Evolutionary conservation across 23 tunicate genomes (phyloP).

Genomic region (Phallusia fumigata): DNA sequence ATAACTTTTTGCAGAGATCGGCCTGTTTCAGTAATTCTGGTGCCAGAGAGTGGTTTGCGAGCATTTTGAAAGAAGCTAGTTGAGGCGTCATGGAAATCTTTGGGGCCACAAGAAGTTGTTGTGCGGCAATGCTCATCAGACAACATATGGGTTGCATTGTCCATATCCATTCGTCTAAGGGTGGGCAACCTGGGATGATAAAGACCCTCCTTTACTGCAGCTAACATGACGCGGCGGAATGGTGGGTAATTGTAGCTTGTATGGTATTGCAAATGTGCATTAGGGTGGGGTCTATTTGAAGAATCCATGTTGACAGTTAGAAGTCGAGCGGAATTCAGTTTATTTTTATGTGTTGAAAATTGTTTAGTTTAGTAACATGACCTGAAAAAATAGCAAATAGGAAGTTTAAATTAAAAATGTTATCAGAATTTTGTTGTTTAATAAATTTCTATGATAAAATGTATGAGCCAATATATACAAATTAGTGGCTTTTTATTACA

Average conservation of each 20-base stretch:
- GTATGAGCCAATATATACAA: no score
- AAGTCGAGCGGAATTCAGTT: neutral
- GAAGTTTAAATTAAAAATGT: no score
- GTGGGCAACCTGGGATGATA: constrained; percentile 85
- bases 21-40: constrained; percentile 69
- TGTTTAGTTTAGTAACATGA: neutral
- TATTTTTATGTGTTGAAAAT: neutral
- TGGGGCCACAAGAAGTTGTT: constrained; percentile 82
- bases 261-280: constrained; percentile 86
- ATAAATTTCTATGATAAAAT: no score
- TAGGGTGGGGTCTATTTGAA: constrained; percentile 65
- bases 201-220: constrained; percentile 81
- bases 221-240: constrained; percentile 77
- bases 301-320: constrained; percentile 41
- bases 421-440: no score
- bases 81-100: constrained; percentile 56
- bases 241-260: constrained; percentile 70
- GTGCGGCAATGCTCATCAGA: constrained; percentile 86
- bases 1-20: constrained; percentile 54
- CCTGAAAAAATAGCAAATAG: neutral
- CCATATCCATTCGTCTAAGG: constrained; percentile 86
- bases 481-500: no score
- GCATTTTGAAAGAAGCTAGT: constrained; percentile 50
- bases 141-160: constrained; percentile 65
- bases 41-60: constrained; percentile 60